Evolutionary conservation across 2,888 invertebrate species (phyloP).

Genomic region (Muscina levida): DNA sequence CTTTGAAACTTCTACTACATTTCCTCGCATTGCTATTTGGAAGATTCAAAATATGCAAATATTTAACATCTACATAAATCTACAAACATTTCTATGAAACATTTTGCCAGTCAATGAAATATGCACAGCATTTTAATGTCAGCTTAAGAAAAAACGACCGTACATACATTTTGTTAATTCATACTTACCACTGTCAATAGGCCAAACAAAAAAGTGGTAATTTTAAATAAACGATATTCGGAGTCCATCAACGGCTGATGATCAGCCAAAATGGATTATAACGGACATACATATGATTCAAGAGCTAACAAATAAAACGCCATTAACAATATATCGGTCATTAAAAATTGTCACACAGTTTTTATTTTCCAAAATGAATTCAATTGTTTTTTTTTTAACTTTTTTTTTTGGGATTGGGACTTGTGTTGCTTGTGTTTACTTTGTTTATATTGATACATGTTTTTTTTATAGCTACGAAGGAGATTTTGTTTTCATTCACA

Average conservation of each 20-base stretch:
- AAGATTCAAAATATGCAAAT: not conserved
- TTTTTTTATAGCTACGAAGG: too few species aligned
- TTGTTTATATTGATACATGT: slow-evolving; percentile 45
- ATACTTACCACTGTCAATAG: slow-evolving; percentile 11
- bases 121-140: not conserved
- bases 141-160: not conserved
- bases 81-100: not conserved
- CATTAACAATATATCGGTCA: slow-evolving; percentile 9
- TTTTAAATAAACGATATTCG: too few species aligned
- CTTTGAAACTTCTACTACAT: too few species aligned
- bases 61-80: not conserved
- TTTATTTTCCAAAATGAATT: slow-evolving; percentile 28
- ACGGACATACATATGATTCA: too few species aligned
- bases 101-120: not conserved
- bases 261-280: too few species aligned
- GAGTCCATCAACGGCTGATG: too few species aligned
- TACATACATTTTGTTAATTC: not conserved
- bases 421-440: slow-evolving; percentile 18
- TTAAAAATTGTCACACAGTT: slow-evolving; percentile 60
- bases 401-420: slow-evolving; percentile 25
- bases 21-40: not conserved
- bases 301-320: slow-evolving; percentile 31
- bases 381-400: slow-evolving; percentile 13
- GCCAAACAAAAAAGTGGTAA: too few species aligned
- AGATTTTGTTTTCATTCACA: slow-evolving; percentile 24